Base-by-base conservation (phyloP, 2,888 invertebrate species). In the Chloromyia formosa region DNA sequence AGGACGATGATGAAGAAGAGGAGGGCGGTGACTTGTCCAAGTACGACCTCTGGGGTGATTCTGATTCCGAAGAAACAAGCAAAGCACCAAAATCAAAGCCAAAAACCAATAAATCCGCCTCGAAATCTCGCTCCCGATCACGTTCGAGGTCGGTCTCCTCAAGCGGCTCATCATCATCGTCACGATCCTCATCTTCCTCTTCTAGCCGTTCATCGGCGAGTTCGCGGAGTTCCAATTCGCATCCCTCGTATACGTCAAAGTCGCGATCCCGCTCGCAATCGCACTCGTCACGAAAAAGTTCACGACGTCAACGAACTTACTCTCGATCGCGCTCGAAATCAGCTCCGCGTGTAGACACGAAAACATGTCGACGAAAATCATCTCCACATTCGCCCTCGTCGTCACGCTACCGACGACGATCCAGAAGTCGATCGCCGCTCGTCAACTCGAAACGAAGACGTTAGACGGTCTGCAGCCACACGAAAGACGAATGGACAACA, bases 21-120 rank as follows among this genome's bases (percentile, higher is more conserved):
- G 90, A 89, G 54, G 88, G 88, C 77, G 92, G 88, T 12, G 93
- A 94, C 83, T 86, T 93, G 64, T 91, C 93, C 23, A 93, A 93
- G 82, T 94, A 94, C 83, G 92, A 93, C 82, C 86, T 94, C 58
- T 92, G 92, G 90, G 92, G 91, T 76, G 27, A 35, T 35, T 89
- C 88, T 78, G 91, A 90, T 76, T 89, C 88, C 61, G 89, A 87
- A 40, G 72, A 74, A 10, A 64, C 62, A 10, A 71, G 62, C 18
- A 74, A 69, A 71, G 27, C 2, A 35, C 2, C 2, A 2, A 35
- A 35, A 35, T 7, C 27, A 7, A 35, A 35, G 7, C 3, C 27
- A 35, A 35, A 35, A 35, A 4, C 27, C 2, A n/a, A 71, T 9
- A 58, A 54, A 68, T 74, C 64, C 27, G 22, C 69, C 7, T 75